Base-by-base conservation (phyloP, 1,140 invertebrate species). In the Cherax destructor region DNA sequence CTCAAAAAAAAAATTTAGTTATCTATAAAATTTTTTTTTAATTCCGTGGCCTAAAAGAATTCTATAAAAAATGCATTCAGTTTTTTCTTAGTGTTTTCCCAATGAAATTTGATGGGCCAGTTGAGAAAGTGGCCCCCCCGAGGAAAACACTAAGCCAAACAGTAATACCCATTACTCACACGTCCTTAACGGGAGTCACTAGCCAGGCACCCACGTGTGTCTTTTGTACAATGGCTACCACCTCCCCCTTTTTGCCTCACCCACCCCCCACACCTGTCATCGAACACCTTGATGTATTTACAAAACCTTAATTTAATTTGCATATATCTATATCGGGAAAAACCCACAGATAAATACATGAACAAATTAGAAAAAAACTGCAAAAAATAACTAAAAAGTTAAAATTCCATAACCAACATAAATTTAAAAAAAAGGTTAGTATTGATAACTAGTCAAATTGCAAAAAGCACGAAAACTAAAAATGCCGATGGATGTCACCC, bases 191-290 rank as follows among this genome's bases (percentile, higher is more conserved):
- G 2, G 21, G 11, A 21, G 77, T 52, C 50, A 79, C 77, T 30
- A 30, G 77, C 77, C 77, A 79, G 77, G 77, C 77, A 79, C 13
- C 77, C 50, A 47, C 50, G 77, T 50, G 18, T 79, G 47, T 79
- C 50, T 11, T 79, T 79, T 79, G 77, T 79, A 79, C 77, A 79
- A 16, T 79, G 13, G 77, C 77, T 79, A 47, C 77, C 50, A 47
- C 77, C 77, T 79, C 41, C 77, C 16, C 9, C 77, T n/a, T 49
- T 10, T 4, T 49, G 47, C 41, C 77, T 49, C 47, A 49, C 47
- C 61, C 52, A 56, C 11, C 52, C 52, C 52, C 52, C 52, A 6
- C 52, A 56, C 52, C 52, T 11, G 11, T 11, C 52, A 56, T n/a
- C n/a, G n/a, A n/a, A n/a, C n/a, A n/a, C n/a, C n/a, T n/a, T n/a